These are phyloP conservation scores for Lordiphosa mommai DNA, from an alignment of 1,140 invertebrate genomes.

Conservation along the genomic window DNA sequence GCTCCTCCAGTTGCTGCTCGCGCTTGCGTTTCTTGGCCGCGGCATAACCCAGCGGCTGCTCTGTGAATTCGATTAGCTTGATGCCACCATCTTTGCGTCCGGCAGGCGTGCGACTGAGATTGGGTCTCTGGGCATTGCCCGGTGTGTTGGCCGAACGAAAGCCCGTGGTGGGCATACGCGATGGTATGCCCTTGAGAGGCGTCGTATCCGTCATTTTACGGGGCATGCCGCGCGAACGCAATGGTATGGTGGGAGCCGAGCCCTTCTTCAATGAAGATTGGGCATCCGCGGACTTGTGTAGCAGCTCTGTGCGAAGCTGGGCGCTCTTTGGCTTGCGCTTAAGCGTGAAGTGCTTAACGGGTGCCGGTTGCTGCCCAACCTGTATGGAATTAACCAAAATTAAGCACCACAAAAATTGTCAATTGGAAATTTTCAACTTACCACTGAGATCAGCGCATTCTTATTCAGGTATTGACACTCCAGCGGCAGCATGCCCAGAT, in stretches of 20 bases:
- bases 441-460: slow-evolving; percentile 92
- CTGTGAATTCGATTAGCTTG: slow-evolving; percentile 94
- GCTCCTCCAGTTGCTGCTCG: slow-evolving; percentile 88
- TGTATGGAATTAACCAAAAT: slow-evolving; percentile 20
- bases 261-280: slow-evolving; percentile 94
- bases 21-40: slow-evolving; percentile 83
- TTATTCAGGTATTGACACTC: slow-evolving; percentile 98
- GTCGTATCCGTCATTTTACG: slow-evolving; percentile 98
- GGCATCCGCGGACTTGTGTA: slow-evolving; percentile 95
- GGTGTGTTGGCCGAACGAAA: slow-evolving; percentile 81
- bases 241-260: slow-evolving; percentile 91
- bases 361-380: slow-evolving; percentile 84
- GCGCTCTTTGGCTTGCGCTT: slow-evolving; percentile 98
- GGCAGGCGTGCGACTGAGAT: slow-evolving; percentile 81
- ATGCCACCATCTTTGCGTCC: slow-evolving; percentile 93
- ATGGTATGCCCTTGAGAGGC: slow-evolving; percentile 94
- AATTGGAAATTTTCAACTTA: slow-evolving; percentile 80
- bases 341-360: slow-evolving; percentile 94
- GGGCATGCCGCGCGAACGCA: slow-evolving; percentile 94
- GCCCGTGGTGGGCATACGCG: slow-evolving; percentile 84
- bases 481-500: slow-evolving; percentile 92
- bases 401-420: neutral
- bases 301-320: slow-evolving; percentile 90
- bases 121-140: slow-evolving; percentile 80
- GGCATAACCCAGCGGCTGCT: slow-evolving; percentile 90